phyloP scores from a whole-genome alignment of 2,113 vertebrate genomes.

The Boleophthalmus pectinirostris region DNA sequence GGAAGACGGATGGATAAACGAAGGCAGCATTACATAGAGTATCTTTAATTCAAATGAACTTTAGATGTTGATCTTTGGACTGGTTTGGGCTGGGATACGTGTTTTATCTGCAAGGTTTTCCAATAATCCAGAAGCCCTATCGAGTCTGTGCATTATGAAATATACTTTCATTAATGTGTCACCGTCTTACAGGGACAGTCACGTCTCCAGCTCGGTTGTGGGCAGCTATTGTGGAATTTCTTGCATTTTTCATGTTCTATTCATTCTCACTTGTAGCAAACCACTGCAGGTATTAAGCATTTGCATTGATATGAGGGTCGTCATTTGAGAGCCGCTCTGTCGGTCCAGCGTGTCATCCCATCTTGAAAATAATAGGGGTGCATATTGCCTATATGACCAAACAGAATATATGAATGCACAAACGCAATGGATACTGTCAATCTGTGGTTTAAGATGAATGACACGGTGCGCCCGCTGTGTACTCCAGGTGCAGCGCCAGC shows the following conservation, averaged over 20 bases:
- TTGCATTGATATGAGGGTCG: slow-evolving; percentile 67
- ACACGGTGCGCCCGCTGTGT: background rate
- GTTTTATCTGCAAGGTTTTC: no score
- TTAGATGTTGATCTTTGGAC: no score
- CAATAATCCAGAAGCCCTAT: no score
- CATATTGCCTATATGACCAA: background rate
- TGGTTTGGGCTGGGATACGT: no score
- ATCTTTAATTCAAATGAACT: no score
- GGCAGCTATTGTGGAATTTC: background rate
- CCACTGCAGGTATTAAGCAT: slow-evolving; percentile 61
- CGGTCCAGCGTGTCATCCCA: background rate
- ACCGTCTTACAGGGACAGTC: background rate
- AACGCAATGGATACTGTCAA: background rate
- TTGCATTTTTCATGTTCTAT: background rate
- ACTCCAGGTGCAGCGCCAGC: background rate
- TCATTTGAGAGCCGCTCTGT: slow-evolving; percentile 50
- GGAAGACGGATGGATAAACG: no score
- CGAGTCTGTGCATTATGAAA: no score
- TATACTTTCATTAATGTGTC: no score
- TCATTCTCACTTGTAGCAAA: background rate
- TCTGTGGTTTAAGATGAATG: background rate
- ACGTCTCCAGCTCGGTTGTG: background rate
- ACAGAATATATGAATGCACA: background rate
- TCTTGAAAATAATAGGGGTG: background rate
- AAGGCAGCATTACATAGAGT: no score